A percentile compares a stretch with the other conserved stretches of the same genome.
Conservation (phyloP, 1,140 invertebrate genomes). For the Saxidomus purpurata region DNA sequence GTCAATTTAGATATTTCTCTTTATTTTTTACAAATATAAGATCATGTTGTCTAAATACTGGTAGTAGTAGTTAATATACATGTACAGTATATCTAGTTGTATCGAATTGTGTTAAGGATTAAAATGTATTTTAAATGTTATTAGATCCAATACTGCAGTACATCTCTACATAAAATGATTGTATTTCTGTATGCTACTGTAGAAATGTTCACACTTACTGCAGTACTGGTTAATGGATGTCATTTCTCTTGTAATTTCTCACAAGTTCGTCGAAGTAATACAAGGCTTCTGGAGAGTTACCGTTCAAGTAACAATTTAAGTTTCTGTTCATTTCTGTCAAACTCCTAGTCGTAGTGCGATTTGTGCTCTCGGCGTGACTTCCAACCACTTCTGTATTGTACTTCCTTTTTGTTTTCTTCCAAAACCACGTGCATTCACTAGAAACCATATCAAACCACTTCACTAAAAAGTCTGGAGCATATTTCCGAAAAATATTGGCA, state of each 20-base stretch:
- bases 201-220: too few relatives aligned
- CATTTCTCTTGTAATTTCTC: neutral
- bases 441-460: conserved; percentile 62
- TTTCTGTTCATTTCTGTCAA: conserved; percentile 58
- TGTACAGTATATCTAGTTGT: too few relatives aligned
- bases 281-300: neutral
- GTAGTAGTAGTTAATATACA: too few relatives aligned
- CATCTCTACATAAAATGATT: neutral
- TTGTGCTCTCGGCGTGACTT: neutral
- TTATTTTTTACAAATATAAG: too few relatives aligned
- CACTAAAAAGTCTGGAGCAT: conserved; percentile 53
- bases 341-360: neutral
- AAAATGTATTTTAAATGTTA: too few relatives aligned
- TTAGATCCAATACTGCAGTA: too few relatives aligned
- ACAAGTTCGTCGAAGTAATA: conserved; percentile 46
- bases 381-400: conserved; percentile 70
- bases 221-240: too few relatives aligned
- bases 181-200: neutral
- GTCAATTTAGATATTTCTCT: too few relatives aligned
- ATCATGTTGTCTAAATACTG: too few relatives aligned
- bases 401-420: conserved; percentile 32
- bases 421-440: conserved; percentile 54
- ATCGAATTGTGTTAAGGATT: too few relatives aligned
- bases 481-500: conserved; percentile 30
- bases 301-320: conserved; percentile 52